Evolutionary conservation across 2,797 vertebrate genomes (phyloP).

Genomic region (Pteropus rufus): DNA sequence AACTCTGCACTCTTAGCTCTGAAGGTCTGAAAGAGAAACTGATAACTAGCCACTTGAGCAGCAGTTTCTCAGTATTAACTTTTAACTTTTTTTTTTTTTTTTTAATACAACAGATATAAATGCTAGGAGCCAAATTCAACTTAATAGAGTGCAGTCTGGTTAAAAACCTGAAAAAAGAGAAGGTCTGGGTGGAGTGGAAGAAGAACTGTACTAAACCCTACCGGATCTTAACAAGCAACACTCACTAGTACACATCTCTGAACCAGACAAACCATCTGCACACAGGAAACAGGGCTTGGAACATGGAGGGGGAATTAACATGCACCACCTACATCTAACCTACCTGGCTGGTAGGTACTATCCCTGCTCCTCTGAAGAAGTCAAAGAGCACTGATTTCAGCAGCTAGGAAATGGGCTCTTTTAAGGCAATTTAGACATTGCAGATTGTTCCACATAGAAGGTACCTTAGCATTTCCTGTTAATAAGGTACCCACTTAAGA

Average conservation of each 20-base stretch:
- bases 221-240: constrained; percentile 66
- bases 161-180: constrained; percentile 65
- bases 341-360: constrained; percentile 76
- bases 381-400: constrained; percentile 75
- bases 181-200: background rate
- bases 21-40: constrained; percentile 53
- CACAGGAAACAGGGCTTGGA: constrained; percentile 46
- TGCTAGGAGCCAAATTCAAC: constrained; percentile 70
- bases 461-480: constrained; percentile 75
- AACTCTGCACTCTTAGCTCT: constrained; percentile 30
- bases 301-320: constrained; percentile 51
- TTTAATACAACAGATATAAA: constrained; percentile 63
- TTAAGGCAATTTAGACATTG: constrained; percentile 87
- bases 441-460: constrained; percentile 79
- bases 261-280: constrained; percentile 59
- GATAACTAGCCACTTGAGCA: constrained; percentile 54
- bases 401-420: constrained; percentile 83
- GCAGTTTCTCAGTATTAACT: constrained; percentile 27
- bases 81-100: constrained; percentile 45
- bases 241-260: constrained; percentile 14
- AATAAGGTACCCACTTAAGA: constrained; percentile 73
- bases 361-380: constrained; percentile 76
- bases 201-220: constrained; percentile 61
- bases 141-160: constrained; percentile 75
- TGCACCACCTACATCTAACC: constrained; percentile 63